A percentile compares a stretch with the other conserved stretches of the same genome.
Evolutionary conservation across 2,113 vertebrate genomes (phyloP).

Genomic region (Leuciscus idus): DNA sequence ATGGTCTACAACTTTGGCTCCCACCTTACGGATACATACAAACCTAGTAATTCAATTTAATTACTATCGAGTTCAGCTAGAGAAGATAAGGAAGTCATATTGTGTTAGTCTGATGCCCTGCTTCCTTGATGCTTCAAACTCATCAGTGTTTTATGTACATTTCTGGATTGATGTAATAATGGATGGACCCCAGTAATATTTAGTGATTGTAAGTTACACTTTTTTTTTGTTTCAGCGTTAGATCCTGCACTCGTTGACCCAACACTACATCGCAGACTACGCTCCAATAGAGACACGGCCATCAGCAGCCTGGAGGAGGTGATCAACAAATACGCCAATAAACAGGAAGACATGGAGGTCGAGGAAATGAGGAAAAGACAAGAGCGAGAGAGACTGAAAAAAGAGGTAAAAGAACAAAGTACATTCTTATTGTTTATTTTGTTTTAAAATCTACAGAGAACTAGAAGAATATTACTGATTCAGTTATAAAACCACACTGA

Average conservation of each 20-base stretch:
- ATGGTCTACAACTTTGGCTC: constrained; percentile 92
- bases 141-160: background rate
- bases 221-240: constrained; percentile 53
- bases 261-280: constrained; percentile 73
- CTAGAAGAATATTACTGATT: background rate
- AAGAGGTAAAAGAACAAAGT: constrained; percentile 64
- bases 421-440: background rate
- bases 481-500: background rate
- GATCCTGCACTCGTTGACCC: constrained; percentile 82
- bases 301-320: constrained; percentile 80
- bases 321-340: constrained; percentile 79
- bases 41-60: constrained; percentile 70
- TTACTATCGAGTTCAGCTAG: background rate
- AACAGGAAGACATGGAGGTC: constrained; percentile 82
- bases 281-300: constrained; percentile 79
- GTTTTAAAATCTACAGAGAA: background rate
- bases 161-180: background rate
- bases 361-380: constrained; percentile 72
- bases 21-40: constrained; percentile 85
- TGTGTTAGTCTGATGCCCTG: background rate
- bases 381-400: constrained; percentile 64
- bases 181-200: background rate
- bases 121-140: background rate
- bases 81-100: background rate
- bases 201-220: background rate